These are phyloP conservation scores for Talpa occidentalis DNA, from an alignment of 2,113 vertebrate genomes.

Conservation along the genomic window DNA sequence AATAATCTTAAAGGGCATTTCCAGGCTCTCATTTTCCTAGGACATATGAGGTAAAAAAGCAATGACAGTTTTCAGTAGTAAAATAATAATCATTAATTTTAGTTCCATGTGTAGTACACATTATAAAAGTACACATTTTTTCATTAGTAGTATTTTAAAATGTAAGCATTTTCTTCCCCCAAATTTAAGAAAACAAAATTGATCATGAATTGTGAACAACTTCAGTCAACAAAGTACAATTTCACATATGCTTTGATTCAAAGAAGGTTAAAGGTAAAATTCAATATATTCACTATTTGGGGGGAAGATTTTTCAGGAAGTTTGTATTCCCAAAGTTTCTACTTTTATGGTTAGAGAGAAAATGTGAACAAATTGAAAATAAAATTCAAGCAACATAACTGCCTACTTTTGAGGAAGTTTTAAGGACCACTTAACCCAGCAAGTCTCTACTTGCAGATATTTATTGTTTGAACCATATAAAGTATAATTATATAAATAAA, in stretches of 20 bases:
- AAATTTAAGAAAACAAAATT: constrained; percentile 37
- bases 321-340: background rate
- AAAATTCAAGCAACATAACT: background rate
- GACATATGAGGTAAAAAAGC: background rate
- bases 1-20: background rate
- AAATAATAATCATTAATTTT: background rate
- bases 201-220: background rate
- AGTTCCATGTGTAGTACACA: background rate
- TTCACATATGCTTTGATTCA: background rate
- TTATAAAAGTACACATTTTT: background rate
- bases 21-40: background rate
- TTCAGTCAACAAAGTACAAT: background rate
- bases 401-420: background rate
- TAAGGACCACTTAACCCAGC: background rate
- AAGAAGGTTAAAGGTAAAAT: background rate
- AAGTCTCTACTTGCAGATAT: background rate
- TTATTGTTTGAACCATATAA: background rate
- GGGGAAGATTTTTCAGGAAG: background rate
- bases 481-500: background rate
- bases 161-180: background rate
- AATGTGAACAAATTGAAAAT: background rate
- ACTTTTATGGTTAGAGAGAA: background rate
- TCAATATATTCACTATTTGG: background rate
- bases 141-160: constrained; percentile 16
- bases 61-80: background rate